These are phyloP conservation scores for Hippasteria phrygiana DNA, from an alignment of 53 echinoderm and acorn worm species.

Conservation along the genomic window DNA sequence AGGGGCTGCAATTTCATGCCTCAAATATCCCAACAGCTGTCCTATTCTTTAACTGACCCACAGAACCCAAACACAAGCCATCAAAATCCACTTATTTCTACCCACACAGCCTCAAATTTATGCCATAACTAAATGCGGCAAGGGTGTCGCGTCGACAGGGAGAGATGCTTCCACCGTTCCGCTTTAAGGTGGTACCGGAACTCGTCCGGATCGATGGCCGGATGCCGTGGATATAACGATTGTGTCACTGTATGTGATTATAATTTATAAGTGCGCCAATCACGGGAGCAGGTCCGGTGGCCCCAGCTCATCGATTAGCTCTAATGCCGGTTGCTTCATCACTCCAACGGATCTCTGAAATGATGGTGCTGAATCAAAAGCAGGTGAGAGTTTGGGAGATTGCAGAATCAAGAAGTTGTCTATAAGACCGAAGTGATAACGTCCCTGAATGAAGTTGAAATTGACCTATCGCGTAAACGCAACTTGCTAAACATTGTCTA, in stretches of 20 bases:
- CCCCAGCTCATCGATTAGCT: slow-evolving; percentile 32
- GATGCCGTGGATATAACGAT: slow-evolving; percentile 51
- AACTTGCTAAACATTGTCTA: no score
- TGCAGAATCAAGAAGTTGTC: neutral
- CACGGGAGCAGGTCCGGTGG: slow-evolving; percentile 12
- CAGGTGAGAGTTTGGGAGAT: slow-evolving; percentile 13
- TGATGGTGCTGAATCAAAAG: neutral
- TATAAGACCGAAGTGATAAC: neutral
- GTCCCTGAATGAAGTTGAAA: no score
- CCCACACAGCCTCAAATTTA: neutral
- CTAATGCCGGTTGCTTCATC: slow-evolving; percentile 39
- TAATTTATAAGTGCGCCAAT: slow-evolving; percentile 60
- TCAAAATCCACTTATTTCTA: no score
- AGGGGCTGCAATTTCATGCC: no score
- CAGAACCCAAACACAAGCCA: no score
- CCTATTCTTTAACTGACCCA: no score
- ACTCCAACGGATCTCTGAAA: neutral
- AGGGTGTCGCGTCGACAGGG: neutral
- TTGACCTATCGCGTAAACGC: no score
- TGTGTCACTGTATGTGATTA: slow-evolving; percentile 60
- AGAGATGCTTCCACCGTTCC: neutral
- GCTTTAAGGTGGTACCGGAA: slow-evolving; percentile 44
- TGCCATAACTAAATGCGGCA: neutral
- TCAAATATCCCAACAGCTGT: no score
- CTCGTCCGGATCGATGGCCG: slow-evolving; percentile 18